A percentile compares a stretch with the other conserved stretches of the same genome.
phyloP scores from a whole-genome alignment of 2,888 invertebrate genomes.

The Nomada fabriciana region DNA sequence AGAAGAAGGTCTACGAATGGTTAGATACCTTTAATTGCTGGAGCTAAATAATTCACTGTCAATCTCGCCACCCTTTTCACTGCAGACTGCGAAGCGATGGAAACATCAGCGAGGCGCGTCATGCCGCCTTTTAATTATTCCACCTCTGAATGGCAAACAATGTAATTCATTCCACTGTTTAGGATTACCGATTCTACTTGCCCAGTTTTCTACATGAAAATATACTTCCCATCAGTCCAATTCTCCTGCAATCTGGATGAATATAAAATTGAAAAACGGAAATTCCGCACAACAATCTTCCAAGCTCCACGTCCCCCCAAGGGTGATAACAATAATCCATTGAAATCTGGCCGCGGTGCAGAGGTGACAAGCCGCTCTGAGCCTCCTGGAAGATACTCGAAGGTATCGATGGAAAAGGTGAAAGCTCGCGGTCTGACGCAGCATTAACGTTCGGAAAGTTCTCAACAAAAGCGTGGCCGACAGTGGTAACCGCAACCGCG shows the following conservation, averaged over 20 bases:
- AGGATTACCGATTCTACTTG: constrained; percentile 64
- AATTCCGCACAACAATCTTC: no score
- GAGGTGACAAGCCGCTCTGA: neutral
- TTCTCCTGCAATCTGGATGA: no score
- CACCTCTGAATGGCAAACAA: constrained; percentile 77
- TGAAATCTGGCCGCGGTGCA: neutral
- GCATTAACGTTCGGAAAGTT: constrained; percentile 48
- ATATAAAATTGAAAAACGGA: no score
- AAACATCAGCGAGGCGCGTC: constrained; percentile 52
- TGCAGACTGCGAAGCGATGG: constrained; percentile 53
- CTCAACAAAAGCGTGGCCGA: constrained; percentile 49
- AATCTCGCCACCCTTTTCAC: constrained; percentile 81
- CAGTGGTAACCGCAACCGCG: constrained; percentile 45
- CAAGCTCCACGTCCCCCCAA: no score
- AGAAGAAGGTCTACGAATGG: constrained; percentile 28
- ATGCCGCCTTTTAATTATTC: constrained; percentile 81
- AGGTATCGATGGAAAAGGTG: constrained; percentile 1
- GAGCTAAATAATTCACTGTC: constrained; percentile 83
- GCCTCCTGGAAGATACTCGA: neutral
- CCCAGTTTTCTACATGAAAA: neutral
- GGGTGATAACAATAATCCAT: no score
- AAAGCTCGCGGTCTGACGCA: constrained; percentile 16
- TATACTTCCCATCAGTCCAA: no score
- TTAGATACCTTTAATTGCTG: constrained; percentile 78
- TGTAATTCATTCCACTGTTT: constrained; percentile 81